Conservation (phyloP, 2,888 invertebrate species). For the Ichneumoninae sp. region DNA sequence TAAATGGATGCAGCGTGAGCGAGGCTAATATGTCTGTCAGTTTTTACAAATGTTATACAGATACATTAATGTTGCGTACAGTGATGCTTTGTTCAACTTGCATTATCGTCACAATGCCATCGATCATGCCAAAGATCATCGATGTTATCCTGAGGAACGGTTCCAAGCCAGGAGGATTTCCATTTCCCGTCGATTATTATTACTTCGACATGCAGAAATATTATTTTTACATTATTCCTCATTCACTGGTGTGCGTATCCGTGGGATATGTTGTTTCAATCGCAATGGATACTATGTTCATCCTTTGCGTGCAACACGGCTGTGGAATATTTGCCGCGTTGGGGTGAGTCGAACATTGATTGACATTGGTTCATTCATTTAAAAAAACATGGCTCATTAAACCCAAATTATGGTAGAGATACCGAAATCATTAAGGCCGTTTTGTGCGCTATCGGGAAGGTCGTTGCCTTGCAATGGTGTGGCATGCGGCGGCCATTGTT, state of each 20-base stretch:
- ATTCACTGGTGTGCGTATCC: slow-evolving; percentile 19
- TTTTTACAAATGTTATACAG: background rate
- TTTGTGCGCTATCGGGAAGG: no score
- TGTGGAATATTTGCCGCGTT: slow-evolving; percentile 35
- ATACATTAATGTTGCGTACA: slow-evolving; percentile 9
- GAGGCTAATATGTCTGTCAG: no score
- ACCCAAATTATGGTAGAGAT: no score
- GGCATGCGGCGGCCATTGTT: no score
- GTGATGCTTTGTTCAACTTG: slow-evolving; percentile 21
- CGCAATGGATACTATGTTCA: background rate
- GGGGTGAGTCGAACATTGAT: slow-evolving; percentile 27
- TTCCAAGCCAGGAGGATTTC: slow-evolving; percentile 46
- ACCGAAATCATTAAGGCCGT: no score
- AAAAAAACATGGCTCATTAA: no score
- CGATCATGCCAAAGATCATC: slow-evolving; percentile 46
- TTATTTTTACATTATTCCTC: slow-evolving; percentile 49
- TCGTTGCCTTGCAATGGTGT: no score
- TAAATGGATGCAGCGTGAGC: no score
- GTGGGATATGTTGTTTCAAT: background rate
- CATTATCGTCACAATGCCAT: slow-evolving; percentile 35
- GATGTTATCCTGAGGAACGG: slow-evolving; percentile 48
- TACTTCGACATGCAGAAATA: slow-evolving; percentile 52
- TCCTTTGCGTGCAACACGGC: slow-evolving; percentile 18
- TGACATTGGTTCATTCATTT: no score
- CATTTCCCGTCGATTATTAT: slow-evolving; percentile 50